Evolutionary conservation across 2,113 vertebrate genomes (phyloP).

Genomic region (Actenoides hombroni): DNA sequence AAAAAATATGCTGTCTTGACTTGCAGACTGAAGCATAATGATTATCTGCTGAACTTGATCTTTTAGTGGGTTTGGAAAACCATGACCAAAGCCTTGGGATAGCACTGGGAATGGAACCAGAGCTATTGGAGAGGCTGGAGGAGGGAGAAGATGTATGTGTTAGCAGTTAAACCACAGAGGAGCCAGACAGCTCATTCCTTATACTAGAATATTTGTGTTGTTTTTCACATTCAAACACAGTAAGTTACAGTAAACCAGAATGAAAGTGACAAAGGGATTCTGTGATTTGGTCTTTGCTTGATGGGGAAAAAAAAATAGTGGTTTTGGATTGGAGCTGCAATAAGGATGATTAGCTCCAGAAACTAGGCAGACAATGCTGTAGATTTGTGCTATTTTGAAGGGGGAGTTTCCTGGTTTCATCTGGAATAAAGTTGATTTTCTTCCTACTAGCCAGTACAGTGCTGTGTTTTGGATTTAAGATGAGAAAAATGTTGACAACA

Average conservation of each 20-base stretch:
- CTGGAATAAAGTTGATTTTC: not conserved
- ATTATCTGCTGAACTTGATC: conserved; percentile 9
- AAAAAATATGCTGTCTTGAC: not conserved
- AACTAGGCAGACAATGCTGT: not conserved
- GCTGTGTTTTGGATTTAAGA: not conserved
- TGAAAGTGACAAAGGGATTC: not conserved
- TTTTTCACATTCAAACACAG: not conserved
- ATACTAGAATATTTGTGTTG: not conserved
- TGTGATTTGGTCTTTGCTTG: not conserved
- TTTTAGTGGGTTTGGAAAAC: not conserved
- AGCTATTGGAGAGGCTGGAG: not conserved
- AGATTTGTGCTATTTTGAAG: not conserved
- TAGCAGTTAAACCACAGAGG: conserved; percentile 21
- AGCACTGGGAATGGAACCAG: not conserved
- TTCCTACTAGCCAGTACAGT: not conserved
- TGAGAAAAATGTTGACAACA: not conserved
- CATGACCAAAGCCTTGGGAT: not conserved
- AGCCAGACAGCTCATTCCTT: conserved; percentile 1
- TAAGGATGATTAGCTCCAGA: not conserved
- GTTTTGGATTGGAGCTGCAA: not conserved
- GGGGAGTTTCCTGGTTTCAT: not conserved
- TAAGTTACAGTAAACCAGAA: not conserved
- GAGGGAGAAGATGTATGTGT: accelerated
- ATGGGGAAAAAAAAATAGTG: not conserved
- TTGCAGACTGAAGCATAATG: not conserved